phyloP scores from a whole-genome alignment of 1,140 invertebrate genomes.

The Pseudomyrmex pallidus region DNA sequence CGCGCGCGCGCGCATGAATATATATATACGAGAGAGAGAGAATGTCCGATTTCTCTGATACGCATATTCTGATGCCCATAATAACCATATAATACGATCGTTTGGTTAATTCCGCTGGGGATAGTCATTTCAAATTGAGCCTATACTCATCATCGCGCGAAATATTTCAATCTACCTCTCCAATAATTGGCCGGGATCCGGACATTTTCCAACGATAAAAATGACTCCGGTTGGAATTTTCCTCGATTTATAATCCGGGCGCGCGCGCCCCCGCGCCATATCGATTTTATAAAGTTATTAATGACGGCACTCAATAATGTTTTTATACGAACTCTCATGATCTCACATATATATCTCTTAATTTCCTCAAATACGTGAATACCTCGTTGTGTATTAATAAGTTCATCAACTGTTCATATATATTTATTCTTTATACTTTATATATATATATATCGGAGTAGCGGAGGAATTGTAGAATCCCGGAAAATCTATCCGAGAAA shows the following conservation, averaged over 20 bases:
- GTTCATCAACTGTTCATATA: constrained; percentile 19
- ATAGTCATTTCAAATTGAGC: constrained; percentile 50
- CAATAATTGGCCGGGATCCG: constrained; percentile 38
- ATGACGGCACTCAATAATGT: constrained; percentile 23
- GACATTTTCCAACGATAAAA: constrained; percentile 44
- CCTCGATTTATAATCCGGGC: constrained; percentile 36
- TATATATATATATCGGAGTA: too few relatives aligned
- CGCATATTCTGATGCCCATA: constrained; percentile 44
- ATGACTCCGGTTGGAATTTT: constrained; percentile 30
- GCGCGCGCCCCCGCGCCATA: not conserved
- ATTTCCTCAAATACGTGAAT: not conserved
- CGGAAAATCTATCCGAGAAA: not conserved
- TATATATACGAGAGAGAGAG: not conserved
- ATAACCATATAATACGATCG: constrained; percentile 52
- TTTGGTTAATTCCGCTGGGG: constrained; percentile 51
- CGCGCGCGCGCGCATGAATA: not conserved
- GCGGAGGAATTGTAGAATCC: too few relatives aligned
- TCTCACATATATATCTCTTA: not conserved
- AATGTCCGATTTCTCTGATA: constrained; percentile 41
- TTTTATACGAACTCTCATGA: constrained; percentile 2
- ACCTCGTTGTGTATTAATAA: not conserved
- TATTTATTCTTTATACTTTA: not conserved
- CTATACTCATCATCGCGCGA: constrained; percentile 41
- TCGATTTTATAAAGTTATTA: constrained; percentile 44
- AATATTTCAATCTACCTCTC: constrained; percentile 50